phyloP scores from a whole-genome alignment of 1,140 invertebrate species.

The Phocides pigmalion region DNA sequence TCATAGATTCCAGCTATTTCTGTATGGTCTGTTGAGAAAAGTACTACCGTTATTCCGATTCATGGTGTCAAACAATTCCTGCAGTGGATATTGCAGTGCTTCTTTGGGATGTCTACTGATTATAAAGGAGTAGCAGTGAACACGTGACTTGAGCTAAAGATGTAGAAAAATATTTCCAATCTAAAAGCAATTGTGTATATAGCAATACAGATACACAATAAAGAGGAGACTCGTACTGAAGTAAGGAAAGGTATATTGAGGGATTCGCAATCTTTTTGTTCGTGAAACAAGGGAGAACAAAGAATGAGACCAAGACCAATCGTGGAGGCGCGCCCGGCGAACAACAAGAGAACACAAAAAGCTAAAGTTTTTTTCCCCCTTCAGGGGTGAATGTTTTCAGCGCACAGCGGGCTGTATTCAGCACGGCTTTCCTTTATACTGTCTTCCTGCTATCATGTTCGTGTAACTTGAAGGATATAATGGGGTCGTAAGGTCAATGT shows the following conservation, averaged over 20 bases:
- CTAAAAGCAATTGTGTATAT: too few relatives aligned
- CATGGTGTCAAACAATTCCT: too few relatives aligned
- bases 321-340: neutral
- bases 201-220: neutral
- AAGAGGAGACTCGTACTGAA: neutral
- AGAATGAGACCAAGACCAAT: conserved; percentile 10
- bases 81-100: too few relatives aligned
- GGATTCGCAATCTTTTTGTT: conserved; percentile 3
- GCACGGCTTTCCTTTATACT: neutral
- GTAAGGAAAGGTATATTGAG: neutral
- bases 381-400: conserved; percentile 21
- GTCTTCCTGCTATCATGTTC: neutral
- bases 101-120: too few relatives aligned
- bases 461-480: neutral
- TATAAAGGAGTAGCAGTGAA: too few relatives aligned
- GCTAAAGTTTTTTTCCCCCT: neutral
- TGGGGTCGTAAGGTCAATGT: conserved; percentile 2
- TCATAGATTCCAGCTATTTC: too few relatives aligned
- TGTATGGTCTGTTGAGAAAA: too few relatives aligned
- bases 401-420: neutral
- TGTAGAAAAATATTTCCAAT: too few relatives aligned
- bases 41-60: too few relatives aligned
- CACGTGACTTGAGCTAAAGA: too few relatives aligned
- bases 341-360: neutral
- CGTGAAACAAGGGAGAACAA: neutral